These are phyloP conservation scores for Agapetus fuscipes DNA, from an alignment of 2,888 invertebrate species.

Conservation along the genomic window DNA sequence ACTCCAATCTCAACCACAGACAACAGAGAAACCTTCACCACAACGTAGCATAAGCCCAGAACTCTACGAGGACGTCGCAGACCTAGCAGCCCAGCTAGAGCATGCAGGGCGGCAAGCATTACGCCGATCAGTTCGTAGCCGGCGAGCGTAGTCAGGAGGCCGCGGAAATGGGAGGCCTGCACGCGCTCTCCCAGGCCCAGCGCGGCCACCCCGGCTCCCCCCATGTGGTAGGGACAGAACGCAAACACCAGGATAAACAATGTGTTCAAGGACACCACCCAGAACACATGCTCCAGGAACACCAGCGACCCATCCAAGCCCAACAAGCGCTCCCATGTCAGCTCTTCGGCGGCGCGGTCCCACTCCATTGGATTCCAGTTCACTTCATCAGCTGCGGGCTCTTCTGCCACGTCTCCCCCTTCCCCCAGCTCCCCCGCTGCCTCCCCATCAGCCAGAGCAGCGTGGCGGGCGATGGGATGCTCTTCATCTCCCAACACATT, in stretches of 20 bases:
- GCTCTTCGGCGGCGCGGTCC: slow-evolving; percentile 94
- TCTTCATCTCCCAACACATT: slow-evolving; percentile 36
- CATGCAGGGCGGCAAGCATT: slow-evolving; percentile 72
- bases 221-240: slow-evolving; percentile 93
- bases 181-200: slow-evolving; percentile 60
- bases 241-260: slow-evolving; percentile 96
- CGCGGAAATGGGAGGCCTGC: slow-evolving; percentile 70
- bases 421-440: slow-evolving; percentile 33
- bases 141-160: slow-evolving; percentile 81
- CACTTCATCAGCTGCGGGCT: slow-evolving; percentile 62
- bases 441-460: slow-evolving; percentile 22
- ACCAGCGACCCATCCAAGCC: slow-evolving; percentile 95
- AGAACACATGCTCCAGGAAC: slow-evolving; percentile 97
- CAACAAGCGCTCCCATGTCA: slow-evolving; percentile 95
- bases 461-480: slow-evolving; percentile 27
- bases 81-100: slow-evolving; percentile 69
- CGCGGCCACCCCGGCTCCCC: slow-evolving; percentile 69
- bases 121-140: slow-evolving; percentile 90
- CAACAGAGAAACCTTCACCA: slow-evolving; percentile 82
- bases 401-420: slow-evolving; percentile 31
- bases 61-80: slow-evolving; percentile 72
- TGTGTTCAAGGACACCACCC: slow-evolving; percentile 96
- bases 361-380: slow-evolving; percentile 99
- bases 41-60: slow-evolving; percentile 88
- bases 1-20: slow-evolving; percentile 97